Evolutionary conservation across 2,888 invertebrate genomes (phyloP).

Genomic region (Hoplodrina blanda): DNA sequence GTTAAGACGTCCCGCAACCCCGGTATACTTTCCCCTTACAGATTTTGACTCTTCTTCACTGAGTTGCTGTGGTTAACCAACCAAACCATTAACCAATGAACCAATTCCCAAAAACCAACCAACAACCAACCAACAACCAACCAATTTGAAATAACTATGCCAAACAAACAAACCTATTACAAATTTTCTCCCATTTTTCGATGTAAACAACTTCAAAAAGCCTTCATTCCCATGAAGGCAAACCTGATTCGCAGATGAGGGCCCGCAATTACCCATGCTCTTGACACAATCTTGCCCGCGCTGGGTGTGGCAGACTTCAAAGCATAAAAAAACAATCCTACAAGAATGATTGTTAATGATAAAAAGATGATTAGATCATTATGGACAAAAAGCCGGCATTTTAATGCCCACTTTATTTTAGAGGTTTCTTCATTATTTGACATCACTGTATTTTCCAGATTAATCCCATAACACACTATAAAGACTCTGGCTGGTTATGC

Average conservation of each 20-base stretch:
- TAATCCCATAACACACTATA: neutral
- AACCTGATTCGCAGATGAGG: neutral
- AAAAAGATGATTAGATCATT: conserved; percentile 38
- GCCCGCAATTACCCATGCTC: neutral
- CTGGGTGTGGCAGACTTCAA: neutral
- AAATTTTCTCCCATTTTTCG: no score
- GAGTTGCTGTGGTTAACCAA: no score
- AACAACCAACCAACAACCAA: no score
- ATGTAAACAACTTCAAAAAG: neutral
- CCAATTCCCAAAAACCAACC: no score
- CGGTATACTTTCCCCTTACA: no score
- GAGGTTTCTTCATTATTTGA: neutral
- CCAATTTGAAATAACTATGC: no score
- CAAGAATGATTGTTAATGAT: conserved; percentile 15
- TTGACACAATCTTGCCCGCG: neutral
- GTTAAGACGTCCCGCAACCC: no score
- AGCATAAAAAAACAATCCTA: conserved; percentile 15
- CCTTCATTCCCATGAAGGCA: neutral
- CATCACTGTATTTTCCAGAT: neutral
- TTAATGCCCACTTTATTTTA: neutral
- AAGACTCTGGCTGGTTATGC: neutral
- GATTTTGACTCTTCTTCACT: no score
- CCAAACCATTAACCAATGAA: no score
- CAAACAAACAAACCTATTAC: no score
- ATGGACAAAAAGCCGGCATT: conserved; percentile 1